Percentiles rank a stretch among this genome's conserved stretches.
These are phyloP conservation scores for Sminthurinus aureus DNA, from an alignment of 2,888 invertebrate species.

Conservation along the genomic window DNA sequence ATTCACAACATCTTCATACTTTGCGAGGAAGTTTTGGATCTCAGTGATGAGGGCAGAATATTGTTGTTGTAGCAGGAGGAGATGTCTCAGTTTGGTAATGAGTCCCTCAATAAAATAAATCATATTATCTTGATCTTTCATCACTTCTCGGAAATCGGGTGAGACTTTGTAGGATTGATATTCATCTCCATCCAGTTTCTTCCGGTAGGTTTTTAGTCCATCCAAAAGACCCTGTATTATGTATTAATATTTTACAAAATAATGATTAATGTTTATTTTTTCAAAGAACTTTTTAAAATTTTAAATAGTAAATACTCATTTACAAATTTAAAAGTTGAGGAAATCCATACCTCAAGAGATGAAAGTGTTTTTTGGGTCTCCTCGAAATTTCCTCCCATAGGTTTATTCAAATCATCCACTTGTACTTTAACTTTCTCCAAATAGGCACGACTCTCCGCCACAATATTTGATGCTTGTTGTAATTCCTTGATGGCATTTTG, in stretches of 20 bases:
- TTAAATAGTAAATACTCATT: not conserved
- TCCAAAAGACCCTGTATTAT: conserved; percentile 51
- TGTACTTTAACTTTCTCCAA: conserved; percentile 83
- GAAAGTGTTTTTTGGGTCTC: conserved; percentile 81
- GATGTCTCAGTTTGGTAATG: conserved; percentile 79
- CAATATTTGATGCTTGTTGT: conserved; percentile 79
- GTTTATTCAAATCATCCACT: conserved; percentile 81
- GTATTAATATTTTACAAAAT: not conserved
- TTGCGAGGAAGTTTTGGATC: conserved; percentile 85
- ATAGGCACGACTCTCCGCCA: conserved; percentile 81
- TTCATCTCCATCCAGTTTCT: conserved; percentile 60
- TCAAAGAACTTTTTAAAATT: not conserved
- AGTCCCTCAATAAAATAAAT: conserved; percentile 86
- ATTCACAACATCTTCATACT: conserved; percentile 83
- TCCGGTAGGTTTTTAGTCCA: conserved; percentile 61
- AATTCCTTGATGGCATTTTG: conserved; percentile 82
- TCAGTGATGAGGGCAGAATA: conserved; percentile 86
- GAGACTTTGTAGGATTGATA: conserved; percentile 68
- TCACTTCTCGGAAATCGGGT: conserved; percentile 67
- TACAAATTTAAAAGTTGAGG: not conserved
- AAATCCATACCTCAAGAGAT: conserved; percentile 61
- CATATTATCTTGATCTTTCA: conserved; percentile 84
- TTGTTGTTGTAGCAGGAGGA: conserved; percentile 83
- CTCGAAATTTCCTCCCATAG: conserved; percentile 85
- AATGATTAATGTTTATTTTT: not conserved